Evolutionary conservation across 2,797 vertebrate species (phyloP).

Genomic region (Hippocampus kuda): DNA sequence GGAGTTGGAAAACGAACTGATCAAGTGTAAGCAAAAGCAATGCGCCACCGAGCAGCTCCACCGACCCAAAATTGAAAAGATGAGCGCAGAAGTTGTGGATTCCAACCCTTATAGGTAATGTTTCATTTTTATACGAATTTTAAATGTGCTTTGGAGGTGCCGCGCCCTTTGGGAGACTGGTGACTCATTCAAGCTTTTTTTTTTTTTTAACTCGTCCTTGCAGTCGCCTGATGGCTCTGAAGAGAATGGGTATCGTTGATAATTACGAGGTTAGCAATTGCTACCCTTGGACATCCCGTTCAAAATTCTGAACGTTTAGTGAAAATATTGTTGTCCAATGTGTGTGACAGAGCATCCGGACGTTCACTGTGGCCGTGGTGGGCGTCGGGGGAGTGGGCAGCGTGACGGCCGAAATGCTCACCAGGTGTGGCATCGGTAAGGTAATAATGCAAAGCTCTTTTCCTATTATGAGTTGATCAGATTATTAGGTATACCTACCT

Average conservation of each 20-base stretch:
- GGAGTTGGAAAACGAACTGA: conserved; percentile 81
- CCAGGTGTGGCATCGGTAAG: conserved; percentile 99
- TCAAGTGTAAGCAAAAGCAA: conserved; percentile 67
- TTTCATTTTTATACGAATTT: not conserved
- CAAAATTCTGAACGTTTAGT: not conserved
- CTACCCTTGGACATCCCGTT: not conserved
- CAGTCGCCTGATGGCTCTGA: conserved; percentile 96
- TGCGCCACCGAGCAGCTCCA: conserved; percentile 32
- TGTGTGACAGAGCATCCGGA: conserved; percentile 81
- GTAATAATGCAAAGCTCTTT: conserved; percentile 80
- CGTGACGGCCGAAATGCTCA: conserved; percentile 97
- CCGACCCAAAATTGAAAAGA: conserved; percentile 75
- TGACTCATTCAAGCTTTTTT: conserved; percentile 41
- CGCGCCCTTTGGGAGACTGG: too few species aligned
- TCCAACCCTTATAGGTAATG: conserved; percentile 92
- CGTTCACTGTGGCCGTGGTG: conserved; percentile 83
- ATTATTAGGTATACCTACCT: not conserved
- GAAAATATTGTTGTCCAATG: not conserved
- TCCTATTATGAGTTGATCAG: not conserved
- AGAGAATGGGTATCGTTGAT: conserved; percentile 95
- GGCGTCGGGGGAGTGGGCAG: conserved; percentile 96
- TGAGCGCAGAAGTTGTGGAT: conserved; percentile 93
- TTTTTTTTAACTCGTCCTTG: conserved; percentile 37
- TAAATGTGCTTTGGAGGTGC: not conserved
- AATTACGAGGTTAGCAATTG: conserved; percentile 81